These are phyloP conservation scores for Sparus aurata DNA, from an alignment of 2,797 vertebrate genomes.

Conservation along the genomic window DNA sequence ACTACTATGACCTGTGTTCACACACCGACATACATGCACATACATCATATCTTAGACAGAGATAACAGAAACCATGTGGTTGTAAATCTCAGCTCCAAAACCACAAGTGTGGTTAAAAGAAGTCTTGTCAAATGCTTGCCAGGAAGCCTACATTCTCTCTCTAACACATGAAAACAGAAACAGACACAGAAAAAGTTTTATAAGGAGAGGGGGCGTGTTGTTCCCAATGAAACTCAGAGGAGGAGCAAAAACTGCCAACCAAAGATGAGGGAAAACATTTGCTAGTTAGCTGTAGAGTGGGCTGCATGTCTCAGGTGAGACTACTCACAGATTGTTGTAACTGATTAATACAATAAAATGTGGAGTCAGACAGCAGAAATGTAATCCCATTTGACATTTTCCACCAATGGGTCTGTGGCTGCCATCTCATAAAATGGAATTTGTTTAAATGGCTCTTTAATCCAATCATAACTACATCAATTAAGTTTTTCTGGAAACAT, in stretches of 20 bases:
- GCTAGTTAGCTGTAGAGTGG: background rate
- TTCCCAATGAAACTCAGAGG: constrained; percentile 7
- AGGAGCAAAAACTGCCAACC: constrained; percentile 1
- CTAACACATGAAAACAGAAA: background rate
- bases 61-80: constrained; percentile 61
- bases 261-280: constrained; percentile 5
- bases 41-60: constrained; percentile 5
- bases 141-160: constrained; percentile 6
- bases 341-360: constrained; percentile 2
- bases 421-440: background rate
- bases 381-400: constrained; percentile 9
- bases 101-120: constrained; percentile 45
- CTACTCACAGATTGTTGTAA: background rate
- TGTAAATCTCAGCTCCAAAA: constrained; percentile 62
- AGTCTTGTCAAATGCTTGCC: constrained; percentile 15
- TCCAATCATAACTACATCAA: background rate
- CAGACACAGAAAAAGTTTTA: background rate
- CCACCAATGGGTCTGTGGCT: background rate
- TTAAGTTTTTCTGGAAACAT: background rate
- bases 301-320: background rate
- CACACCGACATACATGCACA: constrained; percentile 11
- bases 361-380: background rate
- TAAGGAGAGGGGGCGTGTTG: background rate
- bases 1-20: background rate
- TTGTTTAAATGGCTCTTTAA: background rate